Evolutionary conservation across 2,888 invertebrate species (phyloP).

Genomic region (Euspilapteryx auroguttella): DNA sequence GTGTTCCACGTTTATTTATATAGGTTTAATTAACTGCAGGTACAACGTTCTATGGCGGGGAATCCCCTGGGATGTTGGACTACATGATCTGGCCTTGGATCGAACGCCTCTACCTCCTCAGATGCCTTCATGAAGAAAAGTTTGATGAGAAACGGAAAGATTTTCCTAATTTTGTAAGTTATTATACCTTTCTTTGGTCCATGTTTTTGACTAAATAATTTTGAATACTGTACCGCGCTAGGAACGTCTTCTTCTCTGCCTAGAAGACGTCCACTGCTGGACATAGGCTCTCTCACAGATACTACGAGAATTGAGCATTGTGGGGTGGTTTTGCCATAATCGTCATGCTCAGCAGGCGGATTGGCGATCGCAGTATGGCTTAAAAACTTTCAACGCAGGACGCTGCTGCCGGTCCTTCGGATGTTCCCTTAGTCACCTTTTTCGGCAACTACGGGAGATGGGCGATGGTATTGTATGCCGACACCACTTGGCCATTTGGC

Average conservation of each 20-base stretch:
- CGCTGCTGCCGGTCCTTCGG: too few relatives aligned
- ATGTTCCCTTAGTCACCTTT: too few relatives aligned
- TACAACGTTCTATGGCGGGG: slow-evolving; percentile 32
- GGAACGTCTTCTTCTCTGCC: background rate
- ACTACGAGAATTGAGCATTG: background rate
- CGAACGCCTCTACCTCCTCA: slow-evolving; percentile 59
- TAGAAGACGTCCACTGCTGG: background rate
- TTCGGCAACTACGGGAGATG: too few relatives aligned
- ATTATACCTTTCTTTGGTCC: slow-evolving; percentile 2
- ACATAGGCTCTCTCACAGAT: background rate
- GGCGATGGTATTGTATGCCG: too few relatives aligned
- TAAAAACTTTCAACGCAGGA: too few relatives aligned
- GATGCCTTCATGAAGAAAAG: slow-evolving; percentile 32
- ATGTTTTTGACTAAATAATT: background rate
- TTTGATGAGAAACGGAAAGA: slow-evolving; percentile 31
- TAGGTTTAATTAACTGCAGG: slow-evolving; percentile 14
- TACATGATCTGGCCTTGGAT: slow-evolving; percentile 92
- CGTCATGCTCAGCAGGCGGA: too few relatives aligned
- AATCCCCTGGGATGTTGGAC: slow-evolving; percentile 71
- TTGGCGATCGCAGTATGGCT: too few relatives aligned
- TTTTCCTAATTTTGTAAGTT: slow-evolving; percentile 48
- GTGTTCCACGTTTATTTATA: background rate
- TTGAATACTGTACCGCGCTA: too few relatives aligned
- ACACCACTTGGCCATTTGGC: too few relatives aligned
- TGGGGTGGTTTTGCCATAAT: too few relatives aligned